Percentiles rank a stretch among this genome's conserved stretches.
These are phyloP conservation scores for Platyscapa corneri DNA, from an alignment of 1,140 invertebrate genomes.

Conservation along the genomic window DNA sequence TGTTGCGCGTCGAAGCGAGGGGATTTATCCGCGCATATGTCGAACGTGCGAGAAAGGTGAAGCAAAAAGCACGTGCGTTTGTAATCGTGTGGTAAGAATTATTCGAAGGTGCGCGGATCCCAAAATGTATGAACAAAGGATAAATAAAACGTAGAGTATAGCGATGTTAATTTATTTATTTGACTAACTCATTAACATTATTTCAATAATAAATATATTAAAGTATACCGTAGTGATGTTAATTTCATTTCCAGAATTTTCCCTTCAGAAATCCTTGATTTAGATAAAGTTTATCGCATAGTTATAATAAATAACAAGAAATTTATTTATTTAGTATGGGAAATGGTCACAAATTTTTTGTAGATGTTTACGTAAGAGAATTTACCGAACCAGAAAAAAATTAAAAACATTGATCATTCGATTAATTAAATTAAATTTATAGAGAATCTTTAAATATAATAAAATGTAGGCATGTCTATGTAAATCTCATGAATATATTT, in stretches of 20 bases:
- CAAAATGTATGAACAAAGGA: neutral
- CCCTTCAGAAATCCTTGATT: neutral
- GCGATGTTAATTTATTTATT: constrained; percentile 58
- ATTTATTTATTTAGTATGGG: too few species aligned
- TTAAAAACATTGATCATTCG: too few species aligned
- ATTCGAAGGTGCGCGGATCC: neutral
- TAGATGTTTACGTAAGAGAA: neutral
- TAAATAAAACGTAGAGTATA: constrained; percentile 42
- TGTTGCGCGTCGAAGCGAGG: constrained; percentile 13
- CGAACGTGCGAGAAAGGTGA: neutral
- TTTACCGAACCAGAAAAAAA: neutral
- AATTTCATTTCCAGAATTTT: neutral
- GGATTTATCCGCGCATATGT: neutral
- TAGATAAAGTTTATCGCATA: too few species aligned
- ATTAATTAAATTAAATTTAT: too few species aligned
- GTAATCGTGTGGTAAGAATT: neutral
- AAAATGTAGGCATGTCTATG: too few species aligned
- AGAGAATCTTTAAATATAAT: too few species aligned
- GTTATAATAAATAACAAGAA: too few species aligned
- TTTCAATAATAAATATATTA: constrained; percentile 52
- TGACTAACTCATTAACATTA: constrained; percentile 53
- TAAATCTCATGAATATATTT: too few species aligned
- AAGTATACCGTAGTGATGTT: neutral
- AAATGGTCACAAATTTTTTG: too few species aligned
- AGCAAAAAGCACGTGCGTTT: neutral